phyloP scores from a whole-genome alignment of 2,113 vertebrate species.

The Sylvilagus bachmani region DNA sequence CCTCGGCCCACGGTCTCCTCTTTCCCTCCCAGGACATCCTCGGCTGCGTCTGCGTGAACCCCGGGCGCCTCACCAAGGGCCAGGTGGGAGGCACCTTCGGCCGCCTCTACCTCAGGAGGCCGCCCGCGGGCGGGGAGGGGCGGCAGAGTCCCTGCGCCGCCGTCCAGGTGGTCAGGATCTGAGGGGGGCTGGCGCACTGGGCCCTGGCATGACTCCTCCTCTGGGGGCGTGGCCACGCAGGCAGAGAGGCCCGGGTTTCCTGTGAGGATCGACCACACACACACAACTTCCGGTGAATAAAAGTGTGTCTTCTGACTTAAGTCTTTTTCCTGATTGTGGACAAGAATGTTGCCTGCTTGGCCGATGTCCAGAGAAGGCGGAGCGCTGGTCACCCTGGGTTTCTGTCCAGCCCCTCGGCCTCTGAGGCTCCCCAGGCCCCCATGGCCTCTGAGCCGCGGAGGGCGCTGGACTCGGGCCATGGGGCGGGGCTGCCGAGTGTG shows the following conservation, averaged over 20 bases:
- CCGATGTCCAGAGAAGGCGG: slow-evolving; percentile 1
- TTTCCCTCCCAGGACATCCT: slow-evolving; percentile 91
- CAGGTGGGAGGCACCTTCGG: slow-evolving; percentile 95
- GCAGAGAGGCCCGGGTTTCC: background rate
- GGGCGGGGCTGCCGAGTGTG: background rate
- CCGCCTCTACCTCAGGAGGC: slow-evolving; percentile 88
- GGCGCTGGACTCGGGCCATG: fast-evolving
- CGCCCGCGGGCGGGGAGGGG: fast-evolving
- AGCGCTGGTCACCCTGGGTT: background rate
- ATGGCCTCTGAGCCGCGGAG: background rate
- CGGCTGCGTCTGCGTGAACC: slow-evolving; percentile 95
- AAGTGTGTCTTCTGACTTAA: slow-evolving; percentile 3
- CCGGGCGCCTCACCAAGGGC: slow-evolving; percentile 96
- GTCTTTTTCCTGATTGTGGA: slow-evolving; percentile 22
- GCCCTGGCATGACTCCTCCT: too few relatives aligned
- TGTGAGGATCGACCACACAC: background rate
- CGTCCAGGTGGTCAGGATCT: slow-evolving; percentile 94
- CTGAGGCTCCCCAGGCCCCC: background rate
- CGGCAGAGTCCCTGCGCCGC: slow-evolving; percentile 89
- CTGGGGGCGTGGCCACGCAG: background rate
- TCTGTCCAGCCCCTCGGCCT: background rate
- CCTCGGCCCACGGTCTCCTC: background rate
- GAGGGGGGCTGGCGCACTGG: slow-evolving; percentile 44
- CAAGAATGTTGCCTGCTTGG: slow-evolving; percentile 16
- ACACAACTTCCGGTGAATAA: slow-evolving; percentile 33